Base-by-base conservation (phyloP, 2,797 vertebrate species). In the Apogon talboti region DNA sequence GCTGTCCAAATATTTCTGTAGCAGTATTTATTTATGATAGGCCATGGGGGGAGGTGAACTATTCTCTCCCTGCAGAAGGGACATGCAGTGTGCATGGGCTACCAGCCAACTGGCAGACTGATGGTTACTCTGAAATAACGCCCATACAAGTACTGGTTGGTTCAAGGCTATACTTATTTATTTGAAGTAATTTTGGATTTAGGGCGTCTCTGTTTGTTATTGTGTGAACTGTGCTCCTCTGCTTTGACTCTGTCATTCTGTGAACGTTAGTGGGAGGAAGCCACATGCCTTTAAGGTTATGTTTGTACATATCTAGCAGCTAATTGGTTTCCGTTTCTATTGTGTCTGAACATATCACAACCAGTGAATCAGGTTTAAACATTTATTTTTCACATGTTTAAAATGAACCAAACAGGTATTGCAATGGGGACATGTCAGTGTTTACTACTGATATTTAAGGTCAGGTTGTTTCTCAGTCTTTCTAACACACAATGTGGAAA, bases 1-100 rank as follows among this genome's bases (percentile, higher is more conserved):
- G 81, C 84, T 90, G 83, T 89, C 85, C 87, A 91, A 89, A 91
- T 90, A 91, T 89, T 90, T 91, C 87, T 89, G 71, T 83, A 85
- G 87, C 84, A 79, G 66, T 90, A 92, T 90, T 92, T 91, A 91
- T 91, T 91, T 83, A 91, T 90, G 80, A 86, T 91, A 73, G 84
- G 75, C 86, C 71, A 75, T 74, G 74, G 87, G 81, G 72, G 81
- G 83, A 78, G 86, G 82, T 74, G 79, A 78, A 60, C 65, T 65
- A 60, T 81, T 87, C 83, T 82, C 71, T 82, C 72, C 74, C 72
- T 82, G 74, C 71, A 74, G 75, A 80, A 81, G 74, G 82, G 78
- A 77, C 65, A 42, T 71, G 84, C 81, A 67, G 76, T 73, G 77
- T 83, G 78, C 71, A 65, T 30, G 66, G 81, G 87, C 83, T 58